Conservation (phyloP, 2,113 vertebrate genomes). For the Empidonax alnorum region DNA sequence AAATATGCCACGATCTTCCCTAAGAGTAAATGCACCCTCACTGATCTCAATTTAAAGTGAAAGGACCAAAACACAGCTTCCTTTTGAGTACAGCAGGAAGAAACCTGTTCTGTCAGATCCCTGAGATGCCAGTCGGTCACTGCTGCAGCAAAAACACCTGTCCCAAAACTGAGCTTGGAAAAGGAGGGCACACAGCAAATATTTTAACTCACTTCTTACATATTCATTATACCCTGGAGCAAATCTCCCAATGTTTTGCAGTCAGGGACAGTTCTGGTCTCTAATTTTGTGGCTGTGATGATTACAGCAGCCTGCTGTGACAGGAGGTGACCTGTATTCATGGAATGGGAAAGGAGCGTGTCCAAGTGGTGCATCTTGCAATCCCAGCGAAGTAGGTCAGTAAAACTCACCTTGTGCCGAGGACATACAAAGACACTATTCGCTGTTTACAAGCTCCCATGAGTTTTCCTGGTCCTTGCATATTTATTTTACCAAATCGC, state of each 20-base stretch:
- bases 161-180: not conserved
- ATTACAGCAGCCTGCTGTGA: fast-evolving
- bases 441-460: not conserved
- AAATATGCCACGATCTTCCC: not conserved
- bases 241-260: not conserved
- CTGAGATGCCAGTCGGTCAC: not conserved
- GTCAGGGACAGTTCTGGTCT: not conserved
- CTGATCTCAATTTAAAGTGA: not conserved
- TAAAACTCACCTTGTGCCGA: not conserved
- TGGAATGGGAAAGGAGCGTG: not conserved
- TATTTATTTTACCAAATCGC: not conserved
- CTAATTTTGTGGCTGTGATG: not conserved
- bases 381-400: not conserved
- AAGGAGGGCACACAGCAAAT: not conserved
- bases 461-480: not conserved
- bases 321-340: not conserved
- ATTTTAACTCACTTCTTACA: not conserved
- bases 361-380: not conserved
- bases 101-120: not conserved
- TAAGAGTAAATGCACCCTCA: not conserved
- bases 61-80: not conserved
- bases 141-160: not conserved
- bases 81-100: not conserved
- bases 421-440: not conserved
- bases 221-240: not conserved